Evolutionary conservation across 2,113 vertebrate genomes (phyloP), one percentile per base, ranked within the genome.

Genomic region (Microtus richardsoni): DNA sequence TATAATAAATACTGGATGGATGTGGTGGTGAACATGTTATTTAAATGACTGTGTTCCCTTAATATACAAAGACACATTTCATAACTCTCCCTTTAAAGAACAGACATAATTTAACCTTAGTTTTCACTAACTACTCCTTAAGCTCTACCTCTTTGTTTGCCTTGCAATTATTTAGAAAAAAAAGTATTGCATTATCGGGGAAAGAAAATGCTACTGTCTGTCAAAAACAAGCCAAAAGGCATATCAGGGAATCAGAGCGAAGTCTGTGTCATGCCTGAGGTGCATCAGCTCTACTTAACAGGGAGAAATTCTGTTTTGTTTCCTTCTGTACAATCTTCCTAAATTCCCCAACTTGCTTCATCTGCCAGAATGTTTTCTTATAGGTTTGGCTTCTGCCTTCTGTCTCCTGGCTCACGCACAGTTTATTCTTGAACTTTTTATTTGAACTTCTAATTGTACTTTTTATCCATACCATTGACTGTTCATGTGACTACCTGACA

Each of bases 1-100:
- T 92, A 91, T 17, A 36, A 88, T 89, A 93, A 96, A n/a, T 24
- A 75, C 21, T 66, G 44, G 28, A 87, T 70, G 94, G 78, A 97
- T 96, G 91, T 83, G 68, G 39, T 71, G 79, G 71, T 91, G 39
- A 94, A 73, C n/a, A 30, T 49, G n/a, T 13, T 73, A 47, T 60
- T 96, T 85, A 85, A 97, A 64, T 96, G 62, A n/a, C 39, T 66
- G 49, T 60, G 1, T 17, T 66, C 5, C 41, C 89, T 94, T 77
- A 94, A 70, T 26, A 41, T 11, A 83, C 26, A 85, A 93, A 2
- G 70, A 12, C 84, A 54, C 26, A 88, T 94, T 97, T 97, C 96
- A 97, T 41, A 95, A 73, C 16, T 97, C 64, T 79, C 74, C 47
- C 5, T 94, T 96, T 93, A 97, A 97, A 91, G 77, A 96, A 95